Base-by-base conservation (phyloP, 2,888 invertebrate genomes). In the Uropetala carovei region DNA sequence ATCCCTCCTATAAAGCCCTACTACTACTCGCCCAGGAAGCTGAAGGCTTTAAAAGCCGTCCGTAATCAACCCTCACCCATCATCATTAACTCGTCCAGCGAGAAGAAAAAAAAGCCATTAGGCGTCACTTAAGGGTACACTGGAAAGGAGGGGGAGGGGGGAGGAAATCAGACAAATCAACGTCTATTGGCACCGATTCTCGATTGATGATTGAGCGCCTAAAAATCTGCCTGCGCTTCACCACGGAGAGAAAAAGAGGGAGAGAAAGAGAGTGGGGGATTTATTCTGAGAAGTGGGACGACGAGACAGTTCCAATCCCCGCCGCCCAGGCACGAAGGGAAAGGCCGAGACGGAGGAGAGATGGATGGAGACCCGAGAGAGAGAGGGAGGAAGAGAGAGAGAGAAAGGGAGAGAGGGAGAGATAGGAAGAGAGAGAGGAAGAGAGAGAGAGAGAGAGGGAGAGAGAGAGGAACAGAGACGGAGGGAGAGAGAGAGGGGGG, bases 131-230 rank as follows among this genome's bases (percentile, higher is more conserved):
- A 89, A 43, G 18, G 22, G 75, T 13, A 68, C 9, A 27, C 27
- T 75, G 22, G 10, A 58, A 43, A 43, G n/a, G n/a, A n/a, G n/a
- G n/a, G n/a, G 22, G 64, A 43, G 43, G 10, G 64, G 43, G 64
- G 64, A 64, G 43, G 64, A 89, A 89, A 68, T 11, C 89, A 64
- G 64, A 68, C 89, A 64, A 64, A 60, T 64, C 89, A 64, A 43
- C 10, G 89, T 43, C 60, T 89, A 64, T 89, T 89, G 89, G 89
- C 89, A 89, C 89, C 89, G 89, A 89, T 89, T 89, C 89, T 7
- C 64, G 89, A 89, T 89, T 64, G 64, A 64, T 89, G 89, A 89
- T 64, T 89, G 89, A 43, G 18, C 89, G 64, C 64, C 64, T 56
- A 86, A 86, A 83, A 86, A 86, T 18, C 85, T 1, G 13, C 82